Evolutionary conservation across 2,113 vertebrate genomes (phyloP).

Genomic region (Proteles cristata): DNA sequence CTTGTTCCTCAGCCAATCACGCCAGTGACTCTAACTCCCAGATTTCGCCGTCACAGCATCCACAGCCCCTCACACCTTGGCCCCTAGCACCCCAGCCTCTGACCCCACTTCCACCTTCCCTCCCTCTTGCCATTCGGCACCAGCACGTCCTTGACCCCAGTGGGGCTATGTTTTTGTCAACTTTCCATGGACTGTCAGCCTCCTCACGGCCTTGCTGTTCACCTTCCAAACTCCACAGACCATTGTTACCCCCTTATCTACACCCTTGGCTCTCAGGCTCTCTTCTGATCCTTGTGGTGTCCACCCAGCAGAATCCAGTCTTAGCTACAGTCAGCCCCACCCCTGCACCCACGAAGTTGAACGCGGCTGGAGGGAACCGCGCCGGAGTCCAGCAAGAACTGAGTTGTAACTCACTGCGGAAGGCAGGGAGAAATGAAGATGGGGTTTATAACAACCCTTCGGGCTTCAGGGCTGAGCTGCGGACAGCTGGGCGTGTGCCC

Average conservation of each 20-base stretch:
- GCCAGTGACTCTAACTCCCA: background rate
- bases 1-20: background rate
- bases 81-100: background rate
- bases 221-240: background rate
- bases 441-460: background rate
- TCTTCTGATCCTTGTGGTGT: background rate
- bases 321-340: background rate
- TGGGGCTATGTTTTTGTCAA: background rate
- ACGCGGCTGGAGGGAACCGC: background rate
- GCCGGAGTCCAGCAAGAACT: rapidly evolving
- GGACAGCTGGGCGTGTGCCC: background rate
- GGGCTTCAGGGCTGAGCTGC: background rate
- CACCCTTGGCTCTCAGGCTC: background rate
- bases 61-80: background rate
- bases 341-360: too few relatives aligned
- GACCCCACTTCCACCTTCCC: too few relatives aligned
- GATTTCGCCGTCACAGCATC: background rate
- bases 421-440: background rate
- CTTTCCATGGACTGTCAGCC: background rate
- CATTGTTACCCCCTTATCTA: background rate
- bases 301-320: background rate
- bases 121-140: background rate
- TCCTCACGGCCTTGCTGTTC: background rate
- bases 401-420: background rate
- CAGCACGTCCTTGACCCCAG: background rate